These are phyloP conservation scores for Plagodis dolabraria DNA, from an alignment of 2,888 invertebrate species.

Conservation along the genomic window DNA sequence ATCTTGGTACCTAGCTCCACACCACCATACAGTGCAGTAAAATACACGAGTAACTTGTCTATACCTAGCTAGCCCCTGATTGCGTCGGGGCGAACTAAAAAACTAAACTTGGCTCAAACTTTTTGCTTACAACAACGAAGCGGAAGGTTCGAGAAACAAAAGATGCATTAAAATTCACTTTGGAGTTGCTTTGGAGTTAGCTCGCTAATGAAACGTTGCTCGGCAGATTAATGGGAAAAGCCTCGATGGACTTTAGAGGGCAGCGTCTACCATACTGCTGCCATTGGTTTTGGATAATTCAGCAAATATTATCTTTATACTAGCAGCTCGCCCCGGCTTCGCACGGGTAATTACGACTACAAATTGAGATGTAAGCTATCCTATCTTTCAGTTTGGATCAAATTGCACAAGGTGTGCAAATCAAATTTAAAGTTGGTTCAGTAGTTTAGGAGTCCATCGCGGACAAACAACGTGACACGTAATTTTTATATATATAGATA, in stretches of 20 bases:
- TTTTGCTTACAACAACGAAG: slow-evolving; percentile 48
- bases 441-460: too few species aligned
- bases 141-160: slow-evolving; percentile 54
- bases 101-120: slow-evolving; percentile 42
- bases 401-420: too few species aligned
- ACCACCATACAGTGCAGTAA: background rate
- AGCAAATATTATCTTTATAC: too few species aligned
- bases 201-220: slow-evolving; percentile 63
- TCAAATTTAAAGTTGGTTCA: too few species aligned
- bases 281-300: too few species aligned
- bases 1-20: slow-evolving; percentile 14
- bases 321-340: too few species aligned
- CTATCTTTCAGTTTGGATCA: too few species aligned
- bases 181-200: slow-evolving; percentile 60
- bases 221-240: slow-evolving; percentile 59
- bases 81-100: slow-evolving; percentile 40
- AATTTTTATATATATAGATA: too few species aligned
- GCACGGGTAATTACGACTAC: too few species aligned
- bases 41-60: too few species aligned
- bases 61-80: slow-evolving; percentile 35
- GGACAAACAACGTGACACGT: too few species aligned
- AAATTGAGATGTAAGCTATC: too few species aligned
- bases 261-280: slow-evolving; percentile 5
- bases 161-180: slow-evolving; percentile 76
- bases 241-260: slow-evolving; percentile 23